Base-by-base conservation (phyloP, 2,888 invertebrate genomes). In the Melipona bicolor region DNA sequence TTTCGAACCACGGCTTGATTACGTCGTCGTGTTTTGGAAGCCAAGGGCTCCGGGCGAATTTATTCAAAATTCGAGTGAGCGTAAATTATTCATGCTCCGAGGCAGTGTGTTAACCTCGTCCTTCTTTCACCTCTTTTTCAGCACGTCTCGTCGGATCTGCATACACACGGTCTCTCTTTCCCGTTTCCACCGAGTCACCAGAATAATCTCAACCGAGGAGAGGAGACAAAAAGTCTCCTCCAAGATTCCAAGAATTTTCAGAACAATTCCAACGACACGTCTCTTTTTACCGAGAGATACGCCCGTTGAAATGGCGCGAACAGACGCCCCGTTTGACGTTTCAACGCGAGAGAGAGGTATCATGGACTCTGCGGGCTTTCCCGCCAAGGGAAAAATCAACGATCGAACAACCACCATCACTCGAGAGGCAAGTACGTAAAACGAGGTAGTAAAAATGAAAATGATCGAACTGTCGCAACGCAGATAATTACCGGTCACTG, bases 41-140 rank as follows among this genome's bases (percentile, higher is more conserved):
- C 52, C 71, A 67, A 73, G 54, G 70, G 71, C 81, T 79, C 49
- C 77, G 71, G 77, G 72, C 87, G 89, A 90, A 92, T 92, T 91
- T 92, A 92, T 92, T 92, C 87, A 88, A 91, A 77, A 92, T 92
- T 88, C 88, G 69, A 85, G 76, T 74, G 81, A 84, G 73, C 74
- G 89, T 91, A 89, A 92, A 92, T 91, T 91, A 92, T 92, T 92
- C 91, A 91, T 91, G 87, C 83, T 72, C 65, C 81, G 83, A 80
- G 77, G 77, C 90, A 75, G 81, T 87, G 49, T 83, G 79, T 89
- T 87, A 72, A 84, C 85, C 85, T 89, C 82, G 74, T 83, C 81
- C 74, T 79, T 82, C 61, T 36, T 68, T 49, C 54, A 5, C 24
- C 43, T 67, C 59, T 77, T 77, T 67, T 54, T 75, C 54, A 49